Conservation (phyloP, 2,888 invertebrate genomes). For the Parapristionchus giblindavisi region DNA sequence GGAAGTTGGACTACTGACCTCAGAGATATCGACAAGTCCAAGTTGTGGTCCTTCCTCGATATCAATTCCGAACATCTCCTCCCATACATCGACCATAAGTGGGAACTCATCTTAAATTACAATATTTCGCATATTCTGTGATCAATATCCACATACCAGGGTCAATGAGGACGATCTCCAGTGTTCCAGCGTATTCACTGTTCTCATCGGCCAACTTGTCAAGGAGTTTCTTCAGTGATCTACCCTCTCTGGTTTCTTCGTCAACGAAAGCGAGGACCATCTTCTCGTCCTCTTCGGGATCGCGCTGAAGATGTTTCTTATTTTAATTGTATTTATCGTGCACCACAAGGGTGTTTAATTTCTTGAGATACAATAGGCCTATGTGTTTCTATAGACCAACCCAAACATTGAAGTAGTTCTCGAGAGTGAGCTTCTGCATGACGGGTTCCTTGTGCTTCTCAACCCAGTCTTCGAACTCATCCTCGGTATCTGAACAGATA, state of each 20-base stretch:
- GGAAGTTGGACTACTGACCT: slow-evolving; percentile 46
- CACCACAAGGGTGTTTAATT: too few species aligned
- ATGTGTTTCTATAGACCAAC: too few species aligned
- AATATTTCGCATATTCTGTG: background rate
- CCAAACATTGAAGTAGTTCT: slow-evolving; percentile 70
- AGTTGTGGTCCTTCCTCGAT: slow-evolving; percentile 70
- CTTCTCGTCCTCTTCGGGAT: slow-evolving; percentile 69
- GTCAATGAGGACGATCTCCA: slow-evolving; percentile 69
- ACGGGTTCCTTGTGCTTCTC: slow-evolving; percentile 69
- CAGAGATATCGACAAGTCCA: slow-evolving; percentile 69
- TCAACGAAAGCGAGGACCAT: slow-evolving; percentile 69
- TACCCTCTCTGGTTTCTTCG: slow-evolving; percentile 68
- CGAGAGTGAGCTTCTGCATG: slow-evolving; percentile 68
- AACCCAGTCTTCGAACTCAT: slow-evolving; percentile 70
- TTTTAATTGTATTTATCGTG: too few species aligned
- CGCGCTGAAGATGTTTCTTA: slow-evolving; percentile 56
- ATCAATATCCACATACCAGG: slow-evolving; percentile 54
- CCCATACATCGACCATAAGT: slow-evolving; percentile 70
- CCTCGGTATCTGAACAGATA: slow-evolving; percentile 61
- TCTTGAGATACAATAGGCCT: too few species aligned
- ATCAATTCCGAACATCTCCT: slow-evolving; percentile 70
- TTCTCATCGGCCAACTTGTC: slow-evolving; percentile 69
- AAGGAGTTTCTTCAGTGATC: slow-evolving; percentile 67
- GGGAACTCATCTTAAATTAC: slow-evolving; percentile 68
- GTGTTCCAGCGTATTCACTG: slow-evolving; percentile 68